Evolutionary conservation across 2,113 vertebrate species (phyloP).

Genomic region (Jaculus jaculus): DNA sequence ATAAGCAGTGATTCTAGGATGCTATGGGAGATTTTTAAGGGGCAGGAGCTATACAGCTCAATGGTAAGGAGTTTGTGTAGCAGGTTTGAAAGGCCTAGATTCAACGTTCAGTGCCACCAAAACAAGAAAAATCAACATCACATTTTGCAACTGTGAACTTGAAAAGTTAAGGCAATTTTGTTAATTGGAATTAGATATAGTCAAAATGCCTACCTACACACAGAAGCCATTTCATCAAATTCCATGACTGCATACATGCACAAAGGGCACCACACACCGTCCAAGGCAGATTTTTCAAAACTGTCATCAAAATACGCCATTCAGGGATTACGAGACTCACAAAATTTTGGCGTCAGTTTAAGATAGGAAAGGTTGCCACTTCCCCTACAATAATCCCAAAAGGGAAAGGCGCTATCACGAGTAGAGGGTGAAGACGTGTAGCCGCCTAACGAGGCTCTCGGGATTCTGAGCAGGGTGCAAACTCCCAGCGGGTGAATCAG

Average conservation of each 20-base stretch:
- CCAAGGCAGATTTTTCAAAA: background rate
- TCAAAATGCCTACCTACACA: constrained; percentile 5
- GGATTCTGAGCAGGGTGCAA: constrained; percentile 45
- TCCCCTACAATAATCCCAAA: constrained; percentile 44
- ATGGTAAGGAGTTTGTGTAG: background rate
- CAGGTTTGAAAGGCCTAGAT: background rate
- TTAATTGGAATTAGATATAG: background rate
- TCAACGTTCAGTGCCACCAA: background rate
- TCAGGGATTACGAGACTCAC: background rate
- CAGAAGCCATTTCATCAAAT: background rate
- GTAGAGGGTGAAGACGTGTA: constrained; percentile 1
- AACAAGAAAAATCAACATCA: background rate
- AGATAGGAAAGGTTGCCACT: constrained; percentile 36
- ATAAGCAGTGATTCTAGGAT: background rate
- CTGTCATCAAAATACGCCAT: constrained; percentile 45
- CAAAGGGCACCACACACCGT: background rate
- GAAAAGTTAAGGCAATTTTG: constrained; percentile 41
- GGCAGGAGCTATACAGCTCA: background rate
- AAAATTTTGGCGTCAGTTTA: background rate
- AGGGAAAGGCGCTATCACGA: constrained; percentile 27
- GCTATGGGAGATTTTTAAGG: background rate
- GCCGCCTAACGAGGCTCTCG: constrained; percentile 32
- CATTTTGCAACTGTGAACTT: background rate
- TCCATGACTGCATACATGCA: background rate
- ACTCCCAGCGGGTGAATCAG: constrained; percentile 45